Evolutionary conservation across 2,888 invertebrate species (phyloP), one percentile per base, ranked within the genome.

Genomic region (Euproctis similis): DNA sequence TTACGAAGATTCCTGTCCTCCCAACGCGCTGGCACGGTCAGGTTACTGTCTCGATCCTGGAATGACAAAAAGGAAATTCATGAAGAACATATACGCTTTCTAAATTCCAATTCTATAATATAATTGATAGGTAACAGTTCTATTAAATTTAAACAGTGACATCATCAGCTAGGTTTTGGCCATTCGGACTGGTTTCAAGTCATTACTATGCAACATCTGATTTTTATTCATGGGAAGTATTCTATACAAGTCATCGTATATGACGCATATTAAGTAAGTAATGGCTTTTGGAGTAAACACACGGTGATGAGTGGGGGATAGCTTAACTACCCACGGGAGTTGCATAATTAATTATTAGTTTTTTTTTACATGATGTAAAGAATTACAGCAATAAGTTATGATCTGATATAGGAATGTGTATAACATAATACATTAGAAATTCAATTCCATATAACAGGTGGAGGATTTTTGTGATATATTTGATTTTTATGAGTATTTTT

Each of bases 11-110:
- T 86, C 46, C 87, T 86, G 56, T 90, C 89, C 58, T 90, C 90
- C 87, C 87, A 88, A 30, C 85, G 78, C 24, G 87, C 89, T 19
- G 92, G 87, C 13, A 89, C 87, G 1, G 90, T 90, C 30, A 93
- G 70, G 45, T 88, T 89, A 48, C 91, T 88, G 36, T 88, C 87
- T 45, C 87, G 80, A 38, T 91, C 85, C 85, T 85, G 67, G 33
- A 71, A 61, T 56, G 63, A 69, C 12, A 17, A 9, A n/a, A 12
- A n/a, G n/a, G n/a, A n/a, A n/a, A 22, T 5, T 22, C 7, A 11
- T 22, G 8, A 4, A 1, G 6, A 3, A 20, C 2, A 2, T 8
- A n/a, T n/a, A n/a, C n/a, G n/a, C n/a, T n/a, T n/a, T n/a, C n/a
- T n/a, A n/a, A n/a, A n/a, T n/a, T n/a, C n/a, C n/a, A n/a, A n/a